Evolutionary conservation across 64 coral and sea anemone genomes (phyloP), one percentile per base, ranked within the genome.

Genomic region (Porites lutea): DNA sequence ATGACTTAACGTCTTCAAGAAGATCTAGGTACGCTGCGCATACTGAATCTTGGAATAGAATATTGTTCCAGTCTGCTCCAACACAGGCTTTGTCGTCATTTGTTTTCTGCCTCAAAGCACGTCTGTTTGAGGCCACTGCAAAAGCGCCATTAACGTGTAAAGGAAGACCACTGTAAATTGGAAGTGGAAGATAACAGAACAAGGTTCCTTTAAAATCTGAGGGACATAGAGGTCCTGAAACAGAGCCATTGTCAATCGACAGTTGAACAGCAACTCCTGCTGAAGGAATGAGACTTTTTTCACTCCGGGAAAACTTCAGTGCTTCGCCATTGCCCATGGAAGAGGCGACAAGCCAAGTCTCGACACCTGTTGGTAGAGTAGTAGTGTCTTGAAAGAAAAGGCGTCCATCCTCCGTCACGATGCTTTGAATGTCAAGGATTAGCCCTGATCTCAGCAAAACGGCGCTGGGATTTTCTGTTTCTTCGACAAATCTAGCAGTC

Each of bases 11-110:
- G 15, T 92, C 71, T 80, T 86, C 54, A 22, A 98, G 44, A 37
- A 98, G 86, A 3, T 59, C 57, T 20, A 98, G 54, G 66, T 95
- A 95, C 5, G 93, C 89, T 50, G 88, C 73, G 45, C 89, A 91
- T 54, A 92, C 65, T 2, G 69, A 72, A 59, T 98, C 89, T 84
- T 77, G 74, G 71, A 98, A 79, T 8, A 98, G 74, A 12, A 71
- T 79, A 44, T 98, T 71, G 66, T 98, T 98, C 96, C 96, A 98
- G 8, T 79, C 70, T 62, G 86, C 89, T 72, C 79, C 96, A 78
- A 75, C 20, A 50, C 88, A 48, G 59, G 46, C 51, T 88, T 96
- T 96, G 67, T 96, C 94, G 57, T 96, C 94, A 19, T 92, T 78
- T 3, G 94, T 88, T 43, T 65, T 81, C 59, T 96, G 89, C 47